Evolutionary conservation across 2,113 vertebrate genomes (phyloP).

Genomic region (Leptodactylus fuscus): DNA sequence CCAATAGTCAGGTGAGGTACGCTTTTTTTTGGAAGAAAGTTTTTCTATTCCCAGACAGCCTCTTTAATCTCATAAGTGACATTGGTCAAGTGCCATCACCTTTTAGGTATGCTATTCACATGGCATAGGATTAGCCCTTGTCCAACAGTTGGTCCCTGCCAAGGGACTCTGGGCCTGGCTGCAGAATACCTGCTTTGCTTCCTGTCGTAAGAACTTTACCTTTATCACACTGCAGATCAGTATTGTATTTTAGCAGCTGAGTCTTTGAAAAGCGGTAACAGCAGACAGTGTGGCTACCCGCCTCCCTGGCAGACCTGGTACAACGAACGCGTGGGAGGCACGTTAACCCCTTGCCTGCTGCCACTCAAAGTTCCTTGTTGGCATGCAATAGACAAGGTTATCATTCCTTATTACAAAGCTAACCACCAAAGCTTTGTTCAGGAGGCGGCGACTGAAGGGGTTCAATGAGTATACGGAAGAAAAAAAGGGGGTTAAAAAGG

Average conservation of each 20-base stretch:
- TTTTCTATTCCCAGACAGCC: no score
- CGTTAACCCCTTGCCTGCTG: neutral
- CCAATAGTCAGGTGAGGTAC: no score
- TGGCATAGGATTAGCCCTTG: neutral
- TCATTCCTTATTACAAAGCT: neutral
- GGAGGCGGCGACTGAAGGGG: neutral
- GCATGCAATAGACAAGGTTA: neutral
- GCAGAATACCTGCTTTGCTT: constrained; percentile 10
- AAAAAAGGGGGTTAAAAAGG: constrained; percentile 15
- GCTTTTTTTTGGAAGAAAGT: no score
- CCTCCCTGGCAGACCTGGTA: constrained; percentile 2
- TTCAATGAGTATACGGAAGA: neutral
- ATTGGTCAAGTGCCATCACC: neutral
- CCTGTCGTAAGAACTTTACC: neutral
- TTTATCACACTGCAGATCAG: constrained; percentile 24
- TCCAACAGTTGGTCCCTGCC: constrained; percentile 23
- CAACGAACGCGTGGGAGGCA: constrained; percentile 1
- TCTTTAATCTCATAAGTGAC: no score
- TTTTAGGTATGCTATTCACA: neutral
- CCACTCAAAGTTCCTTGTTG: neutral
- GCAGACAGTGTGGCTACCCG: constrained; percentile 39
- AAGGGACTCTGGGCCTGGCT: neutral
- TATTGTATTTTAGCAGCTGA: constrained; percentile 44
- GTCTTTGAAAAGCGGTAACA: constrained; percentile 37
- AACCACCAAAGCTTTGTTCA: neutral